Evolutionary conservation across 2,888 invertebrate genomes (phyloP).

Genomic region (Melieria crassipennis): DNA sequence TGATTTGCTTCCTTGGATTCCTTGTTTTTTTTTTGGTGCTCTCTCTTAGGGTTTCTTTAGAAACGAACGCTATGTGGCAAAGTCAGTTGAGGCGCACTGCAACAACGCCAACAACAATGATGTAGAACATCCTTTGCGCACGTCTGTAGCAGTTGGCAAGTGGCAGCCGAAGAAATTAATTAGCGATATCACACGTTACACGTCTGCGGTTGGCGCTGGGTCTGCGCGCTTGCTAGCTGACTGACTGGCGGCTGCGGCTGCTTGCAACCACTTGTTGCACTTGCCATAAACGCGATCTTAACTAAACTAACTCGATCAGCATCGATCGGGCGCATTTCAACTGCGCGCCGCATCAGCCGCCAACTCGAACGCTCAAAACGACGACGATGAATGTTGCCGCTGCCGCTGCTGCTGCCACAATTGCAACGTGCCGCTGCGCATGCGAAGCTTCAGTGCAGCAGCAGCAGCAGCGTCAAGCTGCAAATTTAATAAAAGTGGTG

Average conservation of each 20-base stretch:
- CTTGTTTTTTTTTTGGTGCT: neutral
- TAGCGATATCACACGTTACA: constrained; percentile 23
- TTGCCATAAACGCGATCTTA: constrained; percentile 60
- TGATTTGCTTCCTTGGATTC: neutral
- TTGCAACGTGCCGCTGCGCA: neutral
- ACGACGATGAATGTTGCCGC: neutral
- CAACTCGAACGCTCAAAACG: constrained; percentile 9
- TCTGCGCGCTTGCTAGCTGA: too few species aligned
- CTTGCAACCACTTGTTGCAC: constrained; percentile 46
- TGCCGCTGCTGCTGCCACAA: constrained; percentile 1
- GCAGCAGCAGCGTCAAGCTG: neutral
- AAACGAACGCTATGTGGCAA: neutral
- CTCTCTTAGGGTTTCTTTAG: neutral
- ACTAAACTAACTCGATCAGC: constrained; percentile 61
- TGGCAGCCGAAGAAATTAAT: constrained; percentile 17
- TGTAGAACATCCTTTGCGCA: too few species aligned
- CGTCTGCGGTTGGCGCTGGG: neutral
- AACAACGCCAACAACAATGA: too few species aligned
- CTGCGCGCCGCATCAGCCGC: constrained; percentile 36
- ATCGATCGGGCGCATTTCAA: constrained; percentile 58
- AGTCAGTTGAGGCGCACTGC: neutral
- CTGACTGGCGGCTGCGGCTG: neutral
- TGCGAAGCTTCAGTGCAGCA: neutral
- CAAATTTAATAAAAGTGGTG: too few species aligned
- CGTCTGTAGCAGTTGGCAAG: too few species aligned